Evolutionary conservation across 1,140 invertebrate genomes (phyloP), one percentile per base, ranked within the genome.

Genomic region (Rhopalosiphum padi): DNA sequence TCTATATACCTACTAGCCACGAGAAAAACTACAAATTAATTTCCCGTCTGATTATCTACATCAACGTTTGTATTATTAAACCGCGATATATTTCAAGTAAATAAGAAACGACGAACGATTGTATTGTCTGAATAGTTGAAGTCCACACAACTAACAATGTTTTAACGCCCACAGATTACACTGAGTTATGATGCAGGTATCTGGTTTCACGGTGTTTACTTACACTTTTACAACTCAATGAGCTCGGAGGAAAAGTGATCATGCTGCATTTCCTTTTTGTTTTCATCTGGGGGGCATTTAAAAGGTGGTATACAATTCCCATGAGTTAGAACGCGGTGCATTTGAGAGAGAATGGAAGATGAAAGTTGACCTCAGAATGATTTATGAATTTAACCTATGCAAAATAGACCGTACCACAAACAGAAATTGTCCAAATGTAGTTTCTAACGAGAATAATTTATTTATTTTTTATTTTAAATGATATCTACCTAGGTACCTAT

Each of bases 311-410:
- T 86, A 41, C 3, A 86, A 86, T 86, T 86, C 83, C 83, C 83
- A 43, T 43, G 83, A 43, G 83, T 43, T 43, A 30, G 25, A 86
- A 43, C 46, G 43, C 41, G 23, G 41, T 43, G 83, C 37, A 41
- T 43, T 46, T 37, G 83, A 43, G 23, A 41, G 83, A 46, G 37
- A 86, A 30, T 43, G 41, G 37, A 86, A 41, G 41, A 41, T 41
- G 83, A 86, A 15, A 41, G 83, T 86, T 86, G 41, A 86, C 83
- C 83, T 86, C 83, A 46, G 11, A 86, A 86, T 86, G 83, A 86
- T 86, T 86, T 86, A 86, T 86, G 83, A 22, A 23, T 23, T 35
- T 51, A 51, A 35, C 46, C 46, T 51, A 51, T 51, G 46, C 30
- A 35, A 88, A 88, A 51, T 51, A 48, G 46, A 88, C 6, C n/a